Evolutionary conservation across 2,888 invertebrate genomes (phyloP).

Genomic region (Phaonia tiefii): DNA sequence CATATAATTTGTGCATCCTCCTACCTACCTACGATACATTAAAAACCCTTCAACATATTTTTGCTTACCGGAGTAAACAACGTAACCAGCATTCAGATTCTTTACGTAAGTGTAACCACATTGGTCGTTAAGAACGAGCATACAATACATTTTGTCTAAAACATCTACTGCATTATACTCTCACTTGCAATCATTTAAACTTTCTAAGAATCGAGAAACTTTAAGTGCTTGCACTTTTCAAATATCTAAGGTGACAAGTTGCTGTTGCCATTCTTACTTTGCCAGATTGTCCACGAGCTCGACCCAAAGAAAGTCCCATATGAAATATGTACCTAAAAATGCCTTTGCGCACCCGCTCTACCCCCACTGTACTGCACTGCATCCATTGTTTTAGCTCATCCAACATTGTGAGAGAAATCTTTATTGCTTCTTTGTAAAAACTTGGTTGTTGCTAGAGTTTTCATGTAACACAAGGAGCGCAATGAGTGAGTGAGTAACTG

Average conservation of each 20-base stretch:
- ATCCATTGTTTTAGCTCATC: slow-evolving; percentile 52
- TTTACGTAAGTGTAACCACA: neutral
- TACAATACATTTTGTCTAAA: too few species aligned
- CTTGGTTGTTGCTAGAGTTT: neutral
- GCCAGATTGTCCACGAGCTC: neutral
- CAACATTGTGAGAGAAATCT: slow-evolving; percentile 50
- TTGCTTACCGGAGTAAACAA: too few species aligned
- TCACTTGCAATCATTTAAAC: slow-evolving; percentile 22
- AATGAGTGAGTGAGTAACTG: neutral
- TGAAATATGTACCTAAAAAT: neutral
- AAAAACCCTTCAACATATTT: too few species aligned
- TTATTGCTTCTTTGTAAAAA: slow-evolving; percentile 39
- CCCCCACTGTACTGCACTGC: neutral
- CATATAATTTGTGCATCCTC: too few species aligned
- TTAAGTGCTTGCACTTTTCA: slow-evolving; percentile 10
- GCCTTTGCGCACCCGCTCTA: neutral
- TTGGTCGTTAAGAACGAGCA: neutral
- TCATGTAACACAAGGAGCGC: neutral
- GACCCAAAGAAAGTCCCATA: neutral
- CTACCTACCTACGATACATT: too few species aligned
- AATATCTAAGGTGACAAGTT: slow-evolving; percentile 20
- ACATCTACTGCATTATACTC: neutral
- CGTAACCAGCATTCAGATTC: too few species aligned
- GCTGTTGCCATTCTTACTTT: neutral
- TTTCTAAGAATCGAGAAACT: slow-evolving; percentile 5